A percentile compares a stretch with the other conserved stretches of the same genome.
These are phyloP conservation scores for Catalaphyllia jardinei DNA, from an alignment of 64 coral and sea anemone genomes.

Conservation along the genomic window DNA sequence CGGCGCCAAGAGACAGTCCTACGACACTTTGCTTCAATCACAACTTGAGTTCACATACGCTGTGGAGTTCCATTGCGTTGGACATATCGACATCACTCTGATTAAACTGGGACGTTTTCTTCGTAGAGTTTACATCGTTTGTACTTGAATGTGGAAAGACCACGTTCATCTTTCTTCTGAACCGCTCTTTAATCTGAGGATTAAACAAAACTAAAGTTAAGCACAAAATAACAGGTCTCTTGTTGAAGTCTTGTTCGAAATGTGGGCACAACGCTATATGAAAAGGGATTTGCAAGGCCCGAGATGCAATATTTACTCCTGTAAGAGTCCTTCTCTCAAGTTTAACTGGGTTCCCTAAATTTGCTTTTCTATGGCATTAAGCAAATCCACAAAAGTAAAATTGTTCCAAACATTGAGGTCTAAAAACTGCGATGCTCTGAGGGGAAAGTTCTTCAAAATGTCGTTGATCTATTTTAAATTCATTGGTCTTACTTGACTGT, in stretches of 20 bases:
- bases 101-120: not conserved
- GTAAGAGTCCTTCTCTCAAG: too few species aligned
- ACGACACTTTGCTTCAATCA: too few species aligned
- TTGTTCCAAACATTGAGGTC: too few species aligned
- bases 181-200: slow-evolving; percentile 12
- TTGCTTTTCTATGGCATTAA: not conserved
- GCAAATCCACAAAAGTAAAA: too few species aligned
- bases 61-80: not conserved
- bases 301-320: too few species aligned
- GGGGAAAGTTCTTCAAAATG: not conserved
- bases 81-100: not conserved
- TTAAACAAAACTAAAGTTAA: not conserved
- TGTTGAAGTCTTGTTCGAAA: not conserved
- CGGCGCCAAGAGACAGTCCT: too few species aligned
- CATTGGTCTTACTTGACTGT: slow-evolving; percentile 4
- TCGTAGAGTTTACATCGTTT: not conserved
- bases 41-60: not conserved
- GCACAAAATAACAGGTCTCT: not conserved
- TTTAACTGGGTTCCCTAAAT: not conserved
- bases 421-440: too few species aligned
- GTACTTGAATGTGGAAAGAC: not conserved
- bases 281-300: too few species aligned
- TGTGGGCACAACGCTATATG: too few species aligned
- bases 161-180: not conserved
- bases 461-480: not conserved